phyloP scores from a whole-genome alignment of 2,113 vertebrate species.

The Zapus hudsonius region DNA sequence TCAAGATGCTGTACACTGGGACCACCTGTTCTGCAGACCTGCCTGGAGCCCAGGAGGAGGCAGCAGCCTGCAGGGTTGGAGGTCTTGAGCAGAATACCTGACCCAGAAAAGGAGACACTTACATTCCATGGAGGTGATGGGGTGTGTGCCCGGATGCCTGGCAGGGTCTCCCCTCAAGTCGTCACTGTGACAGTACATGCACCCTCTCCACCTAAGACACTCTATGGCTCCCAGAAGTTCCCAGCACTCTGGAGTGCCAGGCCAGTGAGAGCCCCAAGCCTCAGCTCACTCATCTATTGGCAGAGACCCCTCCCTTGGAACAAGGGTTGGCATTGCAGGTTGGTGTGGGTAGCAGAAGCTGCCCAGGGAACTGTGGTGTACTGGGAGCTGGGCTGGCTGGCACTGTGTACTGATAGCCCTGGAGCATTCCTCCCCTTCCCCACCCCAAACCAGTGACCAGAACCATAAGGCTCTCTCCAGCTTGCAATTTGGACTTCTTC shows the following conservation, averaged over 20 bases:
- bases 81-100: too few species aligned
- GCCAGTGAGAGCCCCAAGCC: background rate
- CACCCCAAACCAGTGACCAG: background rate
- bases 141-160: background rate
- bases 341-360: too few species aligned
- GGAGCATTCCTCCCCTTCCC: too few species aligned
- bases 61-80: background rate
- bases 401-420: background rate
- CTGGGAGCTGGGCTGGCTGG: background rate
- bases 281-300: background rate
- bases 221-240: background rate
- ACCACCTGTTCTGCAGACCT: background rate
- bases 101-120: background rate
- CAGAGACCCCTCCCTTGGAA: background rate
- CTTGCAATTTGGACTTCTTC: background rate
- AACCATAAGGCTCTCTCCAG: background rate
- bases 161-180: background rate
- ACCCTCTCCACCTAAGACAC: background rate
- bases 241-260: fast-evolving
- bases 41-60: background rate
- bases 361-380: fast-evolving
- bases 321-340: background rate
- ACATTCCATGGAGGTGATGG: too few species aligned
- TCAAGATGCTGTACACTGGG: fast-evolving
- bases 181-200: background rate